Conservation (phyloP, 2,113 vertebrate genomes). For the Pelecanoides urinatrix region DNA sequence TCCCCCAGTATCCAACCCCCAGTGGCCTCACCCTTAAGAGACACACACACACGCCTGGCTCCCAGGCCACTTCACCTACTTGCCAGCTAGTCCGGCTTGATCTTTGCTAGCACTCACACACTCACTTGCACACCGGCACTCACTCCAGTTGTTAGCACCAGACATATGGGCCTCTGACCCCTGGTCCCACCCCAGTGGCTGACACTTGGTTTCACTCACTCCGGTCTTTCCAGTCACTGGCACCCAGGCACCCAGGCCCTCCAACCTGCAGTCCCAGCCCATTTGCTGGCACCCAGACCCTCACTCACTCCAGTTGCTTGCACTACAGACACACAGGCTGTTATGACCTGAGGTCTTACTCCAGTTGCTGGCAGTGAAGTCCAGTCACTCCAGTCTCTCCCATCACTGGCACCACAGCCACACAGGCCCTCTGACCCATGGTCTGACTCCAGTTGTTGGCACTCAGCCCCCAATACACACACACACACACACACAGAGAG, state of each 20-base stretch:
- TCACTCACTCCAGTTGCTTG: background rate
- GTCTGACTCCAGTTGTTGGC: background rate
- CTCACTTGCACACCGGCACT: too few species aligned
- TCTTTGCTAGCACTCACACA: too few species aligned
- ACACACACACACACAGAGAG: background rate
- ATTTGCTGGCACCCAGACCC: background rate
- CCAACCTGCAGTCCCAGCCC: background rate
- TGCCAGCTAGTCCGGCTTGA: too few species aligned
- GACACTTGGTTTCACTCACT: background rate
- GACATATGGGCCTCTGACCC: background rate
- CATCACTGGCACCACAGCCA: background rate
- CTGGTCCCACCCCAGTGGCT: background rate
- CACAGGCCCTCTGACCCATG: background rate
- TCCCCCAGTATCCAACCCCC: too few species aligned
- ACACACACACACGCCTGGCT: too few species aligned
- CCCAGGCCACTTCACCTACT: too few species aligned
- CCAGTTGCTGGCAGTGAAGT: too few species aligned
- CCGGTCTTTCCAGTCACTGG: background rate
- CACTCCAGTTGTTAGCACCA: background rate
- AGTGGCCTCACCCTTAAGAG: too few species aligned
- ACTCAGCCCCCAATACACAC: background rate
- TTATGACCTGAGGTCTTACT: too few species aligned
- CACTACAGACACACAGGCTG: background rate
- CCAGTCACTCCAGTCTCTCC: too few species aligned
- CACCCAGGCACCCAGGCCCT: background rate